These are phyloP conservation scores for Sepioteuthis lessoniana DNA, from an alignment of 2,888 invertebrate species.

Conservation along the genomic window DNA sequence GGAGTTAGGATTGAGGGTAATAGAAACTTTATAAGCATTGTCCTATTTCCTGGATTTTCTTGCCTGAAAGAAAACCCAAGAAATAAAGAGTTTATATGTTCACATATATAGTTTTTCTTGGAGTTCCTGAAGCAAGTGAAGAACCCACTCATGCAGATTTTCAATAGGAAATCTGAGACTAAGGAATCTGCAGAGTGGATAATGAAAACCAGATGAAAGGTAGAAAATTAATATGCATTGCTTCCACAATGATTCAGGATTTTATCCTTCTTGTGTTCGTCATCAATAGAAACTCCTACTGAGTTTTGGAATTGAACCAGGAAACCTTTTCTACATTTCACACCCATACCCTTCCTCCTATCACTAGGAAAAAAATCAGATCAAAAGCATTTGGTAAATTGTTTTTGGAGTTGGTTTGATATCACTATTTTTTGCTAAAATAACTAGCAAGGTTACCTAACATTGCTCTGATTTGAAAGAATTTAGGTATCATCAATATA, in stretches of 20 bases:
- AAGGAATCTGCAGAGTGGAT: not conserved
- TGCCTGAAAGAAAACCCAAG: not conserved
- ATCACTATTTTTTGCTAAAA: not conserved
- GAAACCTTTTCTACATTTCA: not conserved
- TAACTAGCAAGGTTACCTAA: not conserved
- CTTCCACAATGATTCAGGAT: not conserved
- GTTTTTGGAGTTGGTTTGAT: not conserved
- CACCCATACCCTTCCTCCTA: not conserved
- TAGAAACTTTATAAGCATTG: not conserved
- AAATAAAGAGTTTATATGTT: not conserved
- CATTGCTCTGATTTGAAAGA: not conserved
- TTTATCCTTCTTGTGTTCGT: not conserved
- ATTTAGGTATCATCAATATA: not conserved
- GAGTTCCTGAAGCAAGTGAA: not conserved
- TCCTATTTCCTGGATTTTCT: not conserved
- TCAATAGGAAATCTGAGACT: slow-evolving; percentile 8
- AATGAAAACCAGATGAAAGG: slow-evolving; percentile 10
- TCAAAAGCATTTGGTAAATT: not conserved
- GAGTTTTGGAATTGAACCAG: not conserved
- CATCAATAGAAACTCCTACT: slow-evolving; percentile 33
- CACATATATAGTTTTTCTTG: not conserved
- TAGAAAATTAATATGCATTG: slow-evolving; percentile 9
- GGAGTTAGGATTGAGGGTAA: not conserved
- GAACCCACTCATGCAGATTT: slow-evolving; percentile 33
- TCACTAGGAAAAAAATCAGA: not conserved